phyloP scores from a whole-genome alignment of 1,140 invertebrate genomes.

The Heliothis subflexa region DNA sequence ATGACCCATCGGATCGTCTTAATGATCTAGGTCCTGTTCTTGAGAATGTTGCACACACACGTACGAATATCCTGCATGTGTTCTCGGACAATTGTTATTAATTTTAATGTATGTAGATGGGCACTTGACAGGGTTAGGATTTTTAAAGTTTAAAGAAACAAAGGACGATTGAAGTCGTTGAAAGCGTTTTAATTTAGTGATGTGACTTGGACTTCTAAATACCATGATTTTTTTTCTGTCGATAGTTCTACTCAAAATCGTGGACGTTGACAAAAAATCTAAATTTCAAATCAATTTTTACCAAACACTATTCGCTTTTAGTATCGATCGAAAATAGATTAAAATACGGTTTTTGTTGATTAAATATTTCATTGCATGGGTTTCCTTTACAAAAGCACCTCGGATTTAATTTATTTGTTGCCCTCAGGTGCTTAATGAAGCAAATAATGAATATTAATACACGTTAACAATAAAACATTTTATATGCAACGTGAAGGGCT shows the following conservation, averaged over 20 bases:
- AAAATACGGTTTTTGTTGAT: conserved; percentile 19
- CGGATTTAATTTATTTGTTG: conserved; percentile 41
- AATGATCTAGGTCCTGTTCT: conserved; percentile 72
- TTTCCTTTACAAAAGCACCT: conserved; percentile 16
- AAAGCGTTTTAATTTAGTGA: background rate
- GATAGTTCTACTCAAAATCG: background rate
- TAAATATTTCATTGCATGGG: conserved; percentile 20
- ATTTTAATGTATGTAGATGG: conserved; percentile 10
- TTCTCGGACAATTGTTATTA: conserved; percentile 23
- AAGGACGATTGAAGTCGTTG: background rate
- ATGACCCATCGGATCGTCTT: conserved; percentile 65
- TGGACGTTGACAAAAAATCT: conserved; percentile 11
- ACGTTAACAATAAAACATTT: conserved; percentile 51
- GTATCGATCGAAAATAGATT: conserved; percentile 28
- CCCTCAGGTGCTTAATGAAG: conserved; percentile 37
- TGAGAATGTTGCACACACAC: conserved; percentile 22
- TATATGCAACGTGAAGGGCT: conserved; percentile 45
- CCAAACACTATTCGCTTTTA: conserved; percentile 20
- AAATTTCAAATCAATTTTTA: conserved; percentile 17
- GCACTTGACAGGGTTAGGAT: background rate
- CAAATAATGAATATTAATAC: conserved; percentile 55
- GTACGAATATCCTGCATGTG: background rate
- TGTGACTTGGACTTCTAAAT: background rate
- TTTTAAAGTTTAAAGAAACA: background rate
- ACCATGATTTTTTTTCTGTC: background rate